A percentile compares a stretch with the other conserved stretches of the same genome.
These are phyloP conservation scores for Sceloporus undulatus DNA, from an alignment of 2,113 vertebrate species.

Conservation along the genomic window DNA sequence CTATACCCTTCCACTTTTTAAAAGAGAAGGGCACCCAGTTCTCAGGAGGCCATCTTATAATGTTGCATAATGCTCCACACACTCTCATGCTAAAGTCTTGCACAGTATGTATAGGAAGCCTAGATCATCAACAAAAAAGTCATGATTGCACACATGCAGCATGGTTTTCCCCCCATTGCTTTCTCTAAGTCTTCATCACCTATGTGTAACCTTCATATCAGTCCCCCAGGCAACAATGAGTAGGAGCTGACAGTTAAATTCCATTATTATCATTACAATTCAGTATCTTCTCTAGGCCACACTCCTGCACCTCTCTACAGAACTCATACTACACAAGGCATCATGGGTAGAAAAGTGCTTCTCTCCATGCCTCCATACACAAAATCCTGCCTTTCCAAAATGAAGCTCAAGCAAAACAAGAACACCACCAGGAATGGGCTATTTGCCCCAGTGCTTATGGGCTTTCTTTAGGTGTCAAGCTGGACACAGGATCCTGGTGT, in stretches of 20 bases:
- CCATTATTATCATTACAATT: neutral
- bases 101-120: neutral
- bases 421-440: neutral
- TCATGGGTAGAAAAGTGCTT: no score
- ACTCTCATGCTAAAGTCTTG: neutral
- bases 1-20: slow-evolving; percentile 54
- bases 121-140: no score
- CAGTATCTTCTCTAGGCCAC: neutral
- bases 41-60: neutral
- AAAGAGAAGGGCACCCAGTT: slow-evolving; percentile 32
- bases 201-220: neutral
- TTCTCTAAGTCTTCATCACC: neutral
- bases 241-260: neutral
- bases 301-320: neutral
- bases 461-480: neutral
- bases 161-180: neutral
- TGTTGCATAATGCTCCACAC: slow-evolving; percentile 44
- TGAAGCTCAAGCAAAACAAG: neutral
- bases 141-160: no score
- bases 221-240: neutral
- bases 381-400: neutral
- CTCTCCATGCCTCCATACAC: neutral
- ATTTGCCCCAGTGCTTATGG: neutral
- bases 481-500: neutral
- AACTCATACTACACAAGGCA: no score